Percentiles rank a stretch among this genome's conserved stretches.
Evolutionary conservation across 2,888 invertebrate species (phyloP).

Genomic region (Adelognathus sp.): DNA sequence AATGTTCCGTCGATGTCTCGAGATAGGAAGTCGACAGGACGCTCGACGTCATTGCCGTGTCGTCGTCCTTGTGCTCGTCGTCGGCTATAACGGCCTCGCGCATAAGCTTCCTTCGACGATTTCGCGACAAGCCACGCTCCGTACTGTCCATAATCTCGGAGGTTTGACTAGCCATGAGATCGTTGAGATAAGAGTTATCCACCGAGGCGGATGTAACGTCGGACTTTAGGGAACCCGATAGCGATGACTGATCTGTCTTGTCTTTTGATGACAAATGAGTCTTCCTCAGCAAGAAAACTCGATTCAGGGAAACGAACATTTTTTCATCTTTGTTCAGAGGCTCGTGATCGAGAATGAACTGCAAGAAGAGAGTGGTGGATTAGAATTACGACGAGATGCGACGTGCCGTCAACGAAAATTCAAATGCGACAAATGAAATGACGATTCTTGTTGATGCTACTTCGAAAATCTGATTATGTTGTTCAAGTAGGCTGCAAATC

Average conservation of each 20-base stretch:
- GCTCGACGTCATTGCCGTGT: slow-evolving; percentile 63
- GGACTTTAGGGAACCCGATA: slow-evolving; percentile 64
- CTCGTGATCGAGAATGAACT: slow-evolving; percentile 84
- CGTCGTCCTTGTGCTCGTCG: slow-evolving; percentile 78
- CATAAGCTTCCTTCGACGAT: slow-evolving; percentile 75
- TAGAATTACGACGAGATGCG: too few relatives aligned
- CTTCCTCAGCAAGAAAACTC: slow-evolving; percentile 66
- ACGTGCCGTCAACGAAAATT: too few relatives aligned
- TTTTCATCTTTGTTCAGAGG: slow-evolving; percentile 83
- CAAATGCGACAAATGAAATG: too few relatives aligned
- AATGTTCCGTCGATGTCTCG: slow-evolving; percentile 81
- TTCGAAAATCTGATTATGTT: too few relatives aligned
- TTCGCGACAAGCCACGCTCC: slow-evolving; percentile 60
- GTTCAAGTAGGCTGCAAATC: too few relatives aligned
- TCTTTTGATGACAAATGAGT: slow-evolving; percentile 60
- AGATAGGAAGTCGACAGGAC: slow-evolving; percentile 68
- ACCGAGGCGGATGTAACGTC: slow-evolving; percentile 39
- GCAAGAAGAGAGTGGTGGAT: slow-evolving; percentile 7
- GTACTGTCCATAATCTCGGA: slow-evolving; percentile 56
- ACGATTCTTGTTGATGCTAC: too few relatives aligned
- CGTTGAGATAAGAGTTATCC: slow-evolving; percentile 44
- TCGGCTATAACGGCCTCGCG: slow-evolving; percentile 81
- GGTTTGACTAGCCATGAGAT: slow-evolving; percentile 46
- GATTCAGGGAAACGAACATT: slow-evolving; percentile 76
- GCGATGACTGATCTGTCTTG: slow-evolving; percentile 56